Evolutionary conservation across 2,797 vertebrate species (phyloP).

Genomic region (Cyprinodon diabolis): DNA sequence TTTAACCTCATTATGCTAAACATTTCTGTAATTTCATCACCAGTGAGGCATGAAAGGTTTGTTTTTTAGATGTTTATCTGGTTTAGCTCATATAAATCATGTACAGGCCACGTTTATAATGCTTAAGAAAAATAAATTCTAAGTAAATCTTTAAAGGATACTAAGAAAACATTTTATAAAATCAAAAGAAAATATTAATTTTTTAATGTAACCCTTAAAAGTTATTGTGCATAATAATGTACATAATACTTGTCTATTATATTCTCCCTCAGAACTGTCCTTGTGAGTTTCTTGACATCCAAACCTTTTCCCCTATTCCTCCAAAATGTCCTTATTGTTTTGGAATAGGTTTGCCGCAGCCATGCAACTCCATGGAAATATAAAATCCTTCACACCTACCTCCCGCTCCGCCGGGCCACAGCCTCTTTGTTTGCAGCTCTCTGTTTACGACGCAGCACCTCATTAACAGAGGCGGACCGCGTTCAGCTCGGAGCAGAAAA

Average conservation of each 20-base stretch:
- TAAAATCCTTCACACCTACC: conserved; percentile 31
- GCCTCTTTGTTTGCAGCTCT: conserved; percentile 53
- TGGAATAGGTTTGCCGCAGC: conserved; percentile 1
- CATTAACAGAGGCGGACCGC: conserved; percentile 37
- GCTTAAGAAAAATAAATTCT: neutral
- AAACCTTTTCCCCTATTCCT: neutral
- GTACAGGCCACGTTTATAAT: no score
- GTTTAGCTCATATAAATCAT: no score
- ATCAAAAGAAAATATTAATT: neutral
- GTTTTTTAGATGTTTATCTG: no score
- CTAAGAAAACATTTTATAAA: neutral
- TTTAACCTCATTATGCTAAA: no score
- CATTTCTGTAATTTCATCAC: no score
- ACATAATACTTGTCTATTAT: neutral
- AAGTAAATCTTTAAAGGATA: no score
- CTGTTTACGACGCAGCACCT: conserved; percentile 56
- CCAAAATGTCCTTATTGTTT: neutral
- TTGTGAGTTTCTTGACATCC: neutral
- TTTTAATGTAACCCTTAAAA: neutral
- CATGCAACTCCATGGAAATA: conserved; percentile 18
- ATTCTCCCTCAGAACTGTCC: neutral
- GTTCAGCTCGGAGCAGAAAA: conserved; percentile 38
- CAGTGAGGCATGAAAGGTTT: no score
- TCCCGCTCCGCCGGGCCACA: conserved; percentile 28
- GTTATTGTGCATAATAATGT: neutral